Percentiles rank a stretch among this genome's conserved stretches.
Evolutionary conservation across 2,797 vertebrate species (phyloP).

Genomic region (Jordanella pulchra): DNA sequence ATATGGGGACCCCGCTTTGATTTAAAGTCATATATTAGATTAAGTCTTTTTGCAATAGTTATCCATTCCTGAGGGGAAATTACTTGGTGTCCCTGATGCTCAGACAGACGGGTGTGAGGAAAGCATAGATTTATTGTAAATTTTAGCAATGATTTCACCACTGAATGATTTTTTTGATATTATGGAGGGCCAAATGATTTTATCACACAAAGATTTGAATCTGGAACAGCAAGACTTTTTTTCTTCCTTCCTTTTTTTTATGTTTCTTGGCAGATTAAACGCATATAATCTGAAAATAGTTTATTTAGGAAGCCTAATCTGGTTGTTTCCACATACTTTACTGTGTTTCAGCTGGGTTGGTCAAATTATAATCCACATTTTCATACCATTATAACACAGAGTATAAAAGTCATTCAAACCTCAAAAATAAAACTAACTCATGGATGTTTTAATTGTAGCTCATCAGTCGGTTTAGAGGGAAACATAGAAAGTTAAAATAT

Average conservation of each 20-base stretch:
- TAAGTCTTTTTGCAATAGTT: background rate
- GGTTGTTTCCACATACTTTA: background rate
- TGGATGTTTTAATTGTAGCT: too few species aligned
- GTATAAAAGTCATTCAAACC: background rate
- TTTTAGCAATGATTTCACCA: background rate
- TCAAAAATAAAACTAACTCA: background rate
- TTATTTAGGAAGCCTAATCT: conserved; percentile 26
- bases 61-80: background rate
- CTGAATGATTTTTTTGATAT: background rate
- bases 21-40: background rate
- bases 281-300: conserved; percentile 25
- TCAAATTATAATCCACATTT: background rate
- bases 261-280: conserved; percentile 16
- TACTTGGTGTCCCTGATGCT: background rate
- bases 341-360: conserved; percentile 11
- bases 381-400: background rate
- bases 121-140: background rate
- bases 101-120: background rate
- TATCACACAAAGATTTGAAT: conserved; percentile 29
- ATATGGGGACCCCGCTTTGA: background rate
- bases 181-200: background rate
- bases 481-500: background rate
- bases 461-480: background rate
- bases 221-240: conserved; percentile 1
- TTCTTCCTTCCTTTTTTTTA: conserved; percentile 20